Conservation (phyloP, 2,888 invertebrate genomes). For the Ophion obscuratus region DNA sequence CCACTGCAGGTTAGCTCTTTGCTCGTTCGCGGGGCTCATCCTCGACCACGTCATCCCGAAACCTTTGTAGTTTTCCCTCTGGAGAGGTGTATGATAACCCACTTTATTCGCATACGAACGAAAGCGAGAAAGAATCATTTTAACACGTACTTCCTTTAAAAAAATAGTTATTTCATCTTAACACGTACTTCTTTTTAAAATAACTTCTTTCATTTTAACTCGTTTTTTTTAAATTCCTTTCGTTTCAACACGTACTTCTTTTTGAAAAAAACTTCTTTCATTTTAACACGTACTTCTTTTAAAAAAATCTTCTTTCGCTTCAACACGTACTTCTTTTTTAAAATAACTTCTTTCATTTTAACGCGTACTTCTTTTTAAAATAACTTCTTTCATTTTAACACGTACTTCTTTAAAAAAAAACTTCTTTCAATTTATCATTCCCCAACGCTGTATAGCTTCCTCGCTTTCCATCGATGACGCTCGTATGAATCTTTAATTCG, state of each 20-base stretch:
- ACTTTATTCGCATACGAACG: constrained; percentile 44
- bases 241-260: not conserved
- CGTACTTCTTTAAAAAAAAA: not conserved
- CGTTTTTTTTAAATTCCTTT: too few species aligned
- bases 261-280: too few species aligned
- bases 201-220: too few species aligned
- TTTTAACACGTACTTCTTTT: too few species aligned
- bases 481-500: constrained; percentile 19
- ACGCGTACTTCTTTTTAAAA: too few species aligned
- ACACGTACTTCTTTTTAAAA: too few species aligned
- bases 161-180: too few species aligned
- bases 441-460: not conserved
- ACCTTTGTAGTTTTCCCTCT: constrained; percentile 82
- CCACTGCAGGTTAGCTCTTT: constrained; percentile 83
- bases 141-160: not conserved
- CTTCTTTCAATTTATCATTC: not conserved
- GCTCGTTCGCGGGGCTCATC: constrained; percentile 70
- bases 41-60: constrained; percentile 70
- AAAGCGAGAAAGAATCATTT: not conserved
- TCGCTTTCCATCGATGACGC: constrained; percentile 6
- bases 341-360: too few species aligned
- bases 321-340: not conserved
- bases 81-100: constrained; percentile 78
- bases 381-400: too few species aligned
- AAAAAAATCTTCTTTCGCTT: too few species aligned